Percentiles rank a stretch among this genome's conserved stretches.
Conservation (phyloP, 30 jellyfish, hydroid and myxozoan species). For the Morbakka virulenta region DNA sequence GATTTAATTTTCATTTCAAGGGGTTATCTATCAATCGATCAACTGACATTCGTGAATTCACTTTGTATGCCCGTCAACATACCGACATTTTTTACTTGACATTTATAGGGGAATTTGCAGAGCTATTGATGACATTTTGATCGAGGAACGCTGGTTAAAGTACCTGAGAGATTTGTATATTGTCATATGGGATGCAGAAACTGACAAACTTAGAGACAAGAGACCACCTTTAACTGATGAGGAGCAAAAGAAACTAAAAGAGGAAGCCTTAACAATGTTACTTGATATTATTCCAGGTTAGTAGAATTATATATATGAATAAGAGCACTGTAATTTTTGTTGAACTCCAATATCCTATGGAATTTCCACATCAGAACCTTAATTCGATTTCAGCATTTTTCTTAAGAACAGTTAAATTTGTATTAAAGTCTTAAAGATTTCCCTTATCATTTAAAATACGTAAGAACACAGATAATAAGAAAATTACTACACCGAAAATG, state of each 20-base stretch:
- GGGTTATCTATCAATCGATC: too few relatives aligned
- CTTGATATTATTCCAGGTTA: slow-evolving; percentile 82
- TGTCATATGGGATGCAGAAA: slow-evolving; percentile 78
- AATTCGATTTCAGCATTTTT: too few relatives aligned
- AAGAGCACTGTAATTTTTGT: not conserved
- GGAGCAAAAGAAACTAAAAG: slow-evolving; percentile 36
- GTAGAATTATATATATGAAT: not conserved
- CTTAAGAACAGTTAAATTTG: too few relatives aligned
- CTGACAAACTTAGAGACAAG: slow-evolving; percentile 62
- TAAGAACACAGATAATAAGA: too few relatives aligned
- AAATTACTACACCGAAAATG: too few relatives aligned
- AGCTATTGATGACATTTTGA: slow-evolving; percentile 63
- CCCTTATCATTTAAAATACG: too few relatives aligned
- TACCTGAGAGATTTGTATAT: slow-evolving; percentile 71
- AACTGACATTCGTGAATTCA: too few relatives aligned
- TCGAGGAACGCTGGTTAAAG: slow-evolving; percentile 84
- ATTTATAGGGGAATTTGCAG: slow-evolving; percentile 58
- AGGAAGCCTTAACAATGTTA: slow-evolving; percentile 62
- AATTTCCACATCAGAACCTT: too few relatives aligned
- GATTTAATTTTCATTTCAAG: too few relatives aligned
- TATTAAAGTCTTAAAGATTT: too few relatives aligned
- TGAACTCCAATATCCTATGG: not conserved
- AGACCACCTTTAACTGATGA: slow-evolving; percentile 58
- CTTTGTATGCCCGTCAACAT: too few relatives aligned
- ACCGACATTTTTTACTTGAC: too few relatives aligned